Base-by-base conservation (phyloP, 2,797 vertebrate genomes). In the Tiaroga cobitis region DNA sequence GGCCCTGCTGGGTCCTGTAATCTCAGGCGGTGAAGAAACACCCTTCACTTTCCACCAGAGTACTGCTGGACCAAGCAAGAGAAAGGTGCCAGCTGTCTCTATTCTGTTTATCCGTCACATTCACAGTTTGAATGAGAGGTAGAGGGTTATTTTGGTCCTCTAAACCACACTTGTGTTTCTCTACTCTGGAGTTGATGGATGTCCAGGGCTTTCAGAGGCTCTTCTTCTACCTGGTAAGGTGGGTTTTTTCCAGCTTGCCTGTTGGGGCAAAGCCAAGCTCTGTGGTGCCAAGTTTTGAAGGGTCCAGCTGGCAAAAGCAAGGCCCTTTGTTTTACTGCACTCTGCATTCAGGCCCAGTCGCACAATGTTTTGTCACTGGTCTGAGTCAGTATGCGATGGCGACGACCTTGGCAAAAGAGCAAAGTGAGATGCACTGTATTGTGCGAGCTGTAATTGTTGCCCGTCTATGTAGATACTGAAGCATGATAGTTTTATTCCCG, bases 251-350 rank as follows among this genome's bases (percentile, higher is more conserved):
- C 59, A 72, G 34, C 69, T 68, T 59, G 39, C 79, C 51, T 13
- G 39, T 73, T 32, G 61, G 43, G 29, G 41, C 37, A 67, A 49
- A 77, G 69, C 59, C 80, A 56, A 37, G 56, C 51, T 16, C 67
- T 76, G 84, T 87, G 43, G 90, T 92, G 93, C 93, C 94, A 94
- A 93, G 94, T 92, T 88, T 91, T n/a, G 90, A 89, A 91, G 88
- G 91, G 89, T 93, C 94, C 94, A 96, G 93, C 92, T 95, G 94
- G 95, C 94, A 92, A 91, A 86, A 87, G 88, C 88, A 92, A 85
- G 85, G 86, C 89, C 90, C 92, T 93, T 94, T 94, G 92, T 95
- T 92, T 90, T 92, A 88, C 91, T 83, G 59, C 81, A 85, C 89
- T 94, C 90, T 91, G 90, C 89, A 93, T 93, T 93, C 93, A 93